These are phyloP conservation scores for Eristalis intricaria DNA, from an alignment of 2,888 invertebrate genomes.

Conservation along the genomic window DNA sequence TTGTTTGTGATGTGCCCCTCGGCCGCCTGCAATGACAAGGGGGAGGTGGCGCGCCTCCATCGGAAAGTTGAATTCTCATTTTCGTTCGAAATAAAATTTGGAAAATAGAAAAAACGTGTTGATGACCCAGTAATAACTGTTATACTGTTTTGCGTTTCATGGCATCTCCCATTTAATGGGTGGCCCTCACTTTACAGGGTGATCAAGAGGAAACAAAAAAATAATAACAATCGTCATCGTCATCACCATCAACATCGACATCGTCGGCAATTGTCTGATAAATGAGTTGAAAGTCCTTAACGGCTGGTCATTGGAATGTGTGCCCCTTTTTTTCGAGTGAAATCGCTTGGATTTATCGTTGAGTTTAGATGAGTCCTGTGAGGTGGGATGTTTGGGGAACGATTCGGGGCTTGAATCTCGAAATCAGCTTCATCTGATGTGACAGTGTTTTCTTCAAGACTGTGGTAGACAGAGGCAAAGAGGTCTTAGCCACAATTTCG, in stretches of 20 bases:
- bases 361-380: background rate
- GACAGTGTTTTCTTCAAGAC: too few species aligned
- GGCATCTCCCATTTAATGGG: constrained; percentile 2
- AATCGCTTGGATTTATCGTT: background rate
- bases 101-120: constrained; percentile 58
- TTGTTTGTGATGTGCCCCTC: background rate
- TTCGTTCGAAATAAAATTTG: constrained; percentile 47
- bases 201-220: background rate
- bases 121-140: constrained; percentile 61
- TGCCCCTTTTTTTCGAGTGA: background rate
- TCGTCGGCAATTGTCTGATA: constrained; percentile 23
- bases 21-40: too few species aligned
- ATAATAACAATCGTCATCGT: background rate
- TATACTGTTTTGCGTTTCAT: constrained; percentile 35
- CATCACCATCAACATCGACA: background rate
- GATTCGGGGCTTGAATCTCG: too few species aligned
- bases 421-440: too few species aligned
- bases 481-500: too few species aligned
- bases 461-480: too few species aligned
- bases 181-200: background rate
- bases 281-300: constrained; percentile 42
- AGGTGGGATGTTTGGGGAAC: background rate
- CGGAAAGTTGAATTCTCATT: background rate
- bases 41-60: too few species aligned
- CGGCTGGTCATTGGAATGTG: background rate